phyloP scores from a whole-genome alignment of 2,113 vertebrate species.

The Chrysemys picta region DNA sequence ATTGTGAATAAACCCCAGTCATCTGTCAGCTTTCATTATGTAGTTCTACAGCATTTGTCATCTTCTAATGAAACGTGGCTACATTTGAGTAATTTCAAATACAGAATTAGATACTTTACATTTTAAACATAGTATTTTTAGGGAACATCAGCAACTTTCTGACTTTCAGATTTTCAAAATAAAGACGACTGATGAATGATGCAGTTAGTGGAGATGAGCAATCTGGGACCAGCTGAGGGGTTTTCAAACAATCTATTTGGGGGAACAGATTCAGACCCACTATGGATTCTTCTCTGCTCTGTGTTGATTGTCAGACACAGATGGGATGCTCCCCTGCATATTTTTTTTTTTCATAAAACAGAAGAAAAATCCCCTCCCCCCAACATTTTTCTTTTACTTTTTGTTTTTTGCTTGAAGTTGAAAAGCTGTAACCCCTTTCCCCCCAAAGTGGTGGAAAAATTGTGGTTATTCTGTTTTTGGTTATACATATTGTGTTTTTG shows the following conservation, averaged over 20 bases:
- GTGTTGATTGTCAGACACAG: background rate
- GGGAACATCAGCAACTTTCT: background rate
- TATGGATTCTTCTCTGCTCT: background rate
- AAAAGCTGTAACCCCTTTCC: background rate
- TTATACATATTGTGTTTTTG: background rate
- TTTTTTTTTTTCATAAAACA: background rate
- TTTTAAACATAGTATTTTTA: background rate
- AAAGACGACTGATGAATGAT: background rate
- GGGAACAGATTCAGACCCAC: background rate
- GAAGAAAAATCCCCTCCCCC: background rate
- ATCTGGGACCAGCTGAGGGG: background rate
- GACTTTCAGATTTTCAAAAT: background rate
- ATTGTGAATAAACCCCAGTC: background rate
- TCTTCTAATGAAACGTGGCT: background rate
- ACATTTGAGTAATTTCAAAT: background rate
- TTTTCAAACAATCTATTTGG: background rate
- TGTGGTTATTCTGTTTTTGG: background rate
- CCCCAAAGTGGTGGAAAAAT: background rate
- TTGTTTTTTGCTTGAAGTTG: background rate
- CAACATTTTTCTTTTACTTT: background rate
- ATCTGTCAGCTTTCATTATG: background rate
- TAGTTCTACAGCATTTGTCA: background rate
- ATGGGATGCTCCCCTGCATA: background rate
- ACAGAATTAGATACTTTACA: background rate
- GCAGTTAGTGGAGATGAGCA: background rate